A percentile compares a stretch with the other conserved stretches of the same genome.
Conservation (phyloP, 2,888 invertebrate genomes). For the Geophilus truncorum region DNA sequence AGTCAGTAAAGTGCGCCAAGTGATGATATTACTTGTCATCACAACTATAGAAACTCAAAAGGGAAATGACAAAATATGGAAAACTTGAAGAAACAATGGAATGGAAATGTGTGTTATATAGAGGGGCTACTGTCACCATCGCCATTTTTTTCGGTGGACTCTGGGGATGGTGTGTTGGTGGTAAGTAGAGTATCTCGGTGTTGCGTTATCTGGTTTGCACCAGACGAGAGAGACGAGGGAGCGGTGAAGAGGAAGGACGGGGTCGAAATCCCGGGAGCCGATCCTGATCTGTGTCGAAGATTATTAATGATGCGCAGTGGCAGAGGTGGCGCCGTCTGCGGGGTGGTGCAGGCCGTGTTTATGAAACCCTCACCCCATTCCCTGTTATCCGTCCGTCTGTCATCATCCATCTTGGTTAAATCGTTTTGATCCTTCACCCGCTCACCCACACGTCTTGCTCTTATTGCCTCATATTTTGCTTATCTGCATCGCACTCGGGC, state of each 20-base stretch:
- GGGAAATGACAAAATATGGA: too few species aligned
- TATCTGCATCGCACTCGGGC: conserved; percentile 2
- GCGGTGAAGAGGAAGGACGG: not conserved
- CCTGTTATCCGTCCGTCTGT: conserved; percentile 13
- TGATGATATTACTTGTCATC: too few species aligned
- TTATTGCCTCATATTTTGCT: conserved; percentile 3
- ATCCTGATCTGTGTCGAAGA: conserved; percentile 20
- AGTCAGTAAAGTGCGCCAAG: too few species aligned
- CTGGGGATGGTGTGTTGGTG: not conserved
- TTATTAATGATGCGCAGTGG: conserved; percentile 4
- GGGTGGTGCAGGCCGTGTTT: not conserved
- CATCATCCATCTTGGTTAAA: conserved; percentile 20
- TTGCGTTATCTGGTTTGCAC: not conserved
- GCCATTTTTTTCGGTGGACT: not conserved
- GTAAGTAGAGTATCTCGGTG: not conserved
- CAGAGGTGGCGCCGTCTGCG: conserved; percentile 15
- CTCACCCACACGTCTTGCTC: conserved; percentile 16
- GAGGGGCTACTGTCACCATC: too few species aligned
- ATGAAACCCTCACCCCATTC: not conserved
- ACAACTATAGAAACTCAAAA: too few species aligned
- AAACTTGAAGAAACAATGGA: too few species aligned
- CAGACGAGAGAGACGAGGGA: not conserved
- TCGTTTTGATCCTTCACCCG: conserved; percentile 7
- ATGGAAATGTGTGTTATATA: too few species aligned
- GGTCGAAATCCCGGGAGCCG: conserved; percentile 12